These are phyloP conservation scores for Geophilus truncorum DNA, from an alignment of 2,888 invertebrate species.

Conservation along the genomic window DNA sequence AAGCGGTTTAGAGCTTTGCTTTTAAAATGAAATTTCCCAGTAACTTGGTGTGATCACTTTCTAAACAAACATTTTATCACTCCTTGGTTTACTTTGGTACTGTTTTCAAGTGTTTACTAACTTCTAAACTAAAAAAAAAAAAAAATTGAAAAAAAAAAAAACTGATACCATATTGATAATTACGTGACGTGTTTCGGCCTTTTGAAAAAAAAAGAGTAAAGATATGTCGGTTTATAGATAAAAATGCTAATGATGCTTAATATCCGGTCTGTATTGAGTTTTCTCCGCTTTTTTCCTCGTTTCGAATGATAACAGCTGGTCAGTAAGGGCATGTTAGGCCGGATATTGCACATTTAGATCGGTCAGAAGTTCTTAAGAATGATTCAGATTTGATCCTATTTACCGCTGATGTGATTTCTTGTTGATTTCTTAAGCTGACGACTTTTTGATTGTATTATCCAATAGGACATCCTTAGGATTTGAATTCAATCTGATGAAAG, in stretches of 20 bases:
- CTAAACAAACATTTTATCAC: neutral
- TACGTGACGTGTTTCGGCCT: neutral
- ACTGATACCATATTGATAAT: neutral
- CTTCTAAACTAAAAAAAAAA: neutral
- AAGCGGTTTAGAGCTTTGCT: neutral
- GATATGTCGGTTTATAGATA: neutral
- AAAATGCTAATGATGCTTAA: neutral
- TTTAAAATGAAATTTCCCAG: neutral
- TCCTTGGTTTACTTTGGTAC: neutral
- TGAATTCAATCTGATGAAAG: neutral
- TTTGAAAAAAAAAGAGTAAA: neutral
- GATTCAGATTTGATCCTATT: neutral
- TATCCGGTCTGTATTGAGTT: neutral
- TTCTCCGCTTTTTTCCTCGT: neutral
- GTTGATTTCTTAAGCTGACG: neutral
- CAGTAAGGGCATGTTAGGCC: neutral
- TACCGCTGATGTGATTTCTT: neutral
- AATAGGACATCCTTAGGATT: neutral
- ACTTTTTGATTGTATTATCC: neutral
- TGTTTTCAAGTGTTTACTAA: neutral
- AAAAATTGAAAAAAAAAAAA: neutral
- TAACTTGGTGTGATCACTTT: neutral
- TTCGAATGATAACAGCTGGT: neutral
- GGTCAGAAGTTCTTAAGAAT: neutral
- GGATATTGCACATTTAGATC: constrained; percentile 11